Percentiles rank a stretch among this genome's conserved stretches.
These are phyloP conservation scores for Lerista edwardsae DNA, from an alignment of 2,797 vertebrate species.

Conservation along the genomic window DNA sequence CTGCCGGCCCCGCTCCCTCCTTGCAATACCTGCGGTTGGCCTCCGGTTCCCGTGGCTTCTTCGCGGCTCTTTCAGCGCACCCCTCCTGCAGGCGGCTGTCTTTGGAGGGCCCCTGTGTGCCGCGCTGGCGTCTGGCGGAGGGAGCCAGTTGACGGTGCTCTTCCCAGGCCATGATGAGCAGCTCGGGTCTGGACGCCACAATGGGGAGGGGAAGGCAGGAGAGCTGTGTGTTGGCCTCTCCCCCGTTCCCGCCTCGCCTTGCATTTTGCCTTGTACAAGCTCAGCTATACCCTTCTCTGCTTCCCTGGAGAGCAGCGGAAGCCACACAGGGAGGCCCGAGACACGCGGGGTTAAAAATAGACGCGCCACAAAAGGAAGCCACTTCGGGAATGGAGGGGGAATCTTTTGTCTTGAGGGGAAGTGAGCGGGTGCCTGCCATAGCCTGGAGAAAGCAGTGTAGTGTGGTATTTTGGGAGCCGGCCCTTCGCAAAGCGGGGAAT, in stretches of 20 bases:
- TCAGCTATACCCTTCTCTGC: conserved; percentile 53
- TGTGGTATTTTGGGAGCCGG: neutral
- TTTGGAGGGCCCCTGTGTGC: too few relatives aligned
- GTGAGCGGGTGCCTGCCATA: conserved; percentile 7
- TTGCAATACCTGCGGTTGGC: too few relatives aligned
- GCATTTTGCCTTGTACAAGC: conserved; percentile 58
- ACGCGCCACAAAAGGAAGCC: conserved; percentile 29
- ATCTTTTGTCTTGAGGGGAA: conserved; percentile 31
- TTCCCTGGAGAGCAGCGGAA: conserved; percentile 54
- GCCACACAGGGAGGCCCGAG: conserved; percentile 57
- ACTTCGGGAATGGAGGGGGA: conserved; percentile 46
- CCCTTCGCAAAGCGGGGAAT: neutral
- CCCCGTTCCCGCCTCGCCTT: conserved; percentile 43
- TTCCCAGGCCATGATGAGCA: neutral
- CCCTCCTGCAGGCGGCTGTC: too few relatives aligned
- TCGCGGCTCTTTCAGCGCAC: too few relatives aligned
- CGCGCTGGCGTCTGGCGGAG: too few relatives aligned
- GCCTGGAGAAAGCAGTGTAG: fast-evolving
- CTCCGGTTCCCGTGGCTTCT: too few relatives aligned
- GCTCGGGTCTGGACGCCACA: conserved; percentile 6
- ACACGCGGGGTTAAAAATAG: conserved; percentile 70
- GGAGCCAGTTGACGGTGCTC: too few relatives aligned
- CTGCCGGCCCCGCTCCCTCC: neutral
- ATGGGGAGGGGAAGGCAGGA: neutral
- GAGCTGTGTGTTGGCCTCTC: conserved; percentile 5